phyloP scores from a whole-genome alignment of 2,113 vertebrate species.

The Noturus placidus region DNA sequence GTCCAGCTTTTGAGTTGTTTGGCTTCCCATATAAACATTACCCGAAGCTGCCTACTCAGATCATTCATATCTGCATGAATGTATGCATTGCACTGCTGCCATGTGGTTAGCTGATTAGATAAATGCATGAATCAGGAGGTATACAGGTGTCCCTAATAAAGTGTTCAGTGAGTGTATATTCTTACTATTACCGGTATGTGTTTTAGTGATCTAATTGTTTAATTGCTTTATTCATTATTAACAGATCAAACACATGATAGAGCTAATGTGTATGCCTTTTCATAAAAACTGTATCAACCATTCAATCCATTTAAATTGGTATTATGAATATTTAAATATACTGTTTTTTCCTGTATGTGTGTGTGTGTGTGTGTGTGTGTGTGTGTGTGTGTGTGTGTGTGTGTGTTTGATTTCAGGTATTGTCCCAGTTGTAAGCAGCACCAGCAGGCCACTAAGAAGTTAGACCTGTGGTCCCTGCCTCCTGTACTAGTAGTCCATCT shows the following conservation, averaged over 20 bases:
- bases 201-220: neutral
- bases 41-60: too few relatives aligned
- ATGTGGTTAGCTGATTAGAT: too few relatives aligned
- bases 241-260: neutral
- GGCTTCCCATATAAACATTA: too few relatives aligned
- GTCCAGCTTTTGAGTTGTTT: too few relatives aligned
- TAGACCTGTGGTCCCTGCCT: slow-evolving; percentile 95
- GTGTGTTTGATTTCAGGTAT: slow-evolving; percentile 78
- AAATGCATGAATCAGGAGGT: too few relatives aligned
- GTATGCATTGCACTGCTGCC: too few relatives aligned
- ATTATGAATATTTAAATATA: neutral
- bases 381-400: slow-evolving; percentile 30
- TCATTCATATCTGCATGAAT: too few relatives aligned
- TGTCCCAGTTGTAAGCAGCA: slow-evolving; percentile 98
- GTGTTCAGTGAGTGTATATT: too few relatives aligned
- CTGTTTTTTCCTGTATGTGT: neutral
- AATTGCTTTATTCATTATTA: neutral
- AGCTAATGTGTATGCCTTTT: neutral
- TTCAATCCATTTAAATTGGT: neutral
- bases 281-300: neutral
- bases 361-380: slow-evolving; percentile 29
- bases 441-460: slow-evolving; percentile 97
- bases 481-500: slow-evolving; percentile 95
- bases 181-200: neutral
- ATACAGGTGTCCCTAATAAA: too few relatives aligned